Evolutionary conservation across 2,888 invertebrate species (phyloP).

Genomic region (Branchellion lobata): DNA sequence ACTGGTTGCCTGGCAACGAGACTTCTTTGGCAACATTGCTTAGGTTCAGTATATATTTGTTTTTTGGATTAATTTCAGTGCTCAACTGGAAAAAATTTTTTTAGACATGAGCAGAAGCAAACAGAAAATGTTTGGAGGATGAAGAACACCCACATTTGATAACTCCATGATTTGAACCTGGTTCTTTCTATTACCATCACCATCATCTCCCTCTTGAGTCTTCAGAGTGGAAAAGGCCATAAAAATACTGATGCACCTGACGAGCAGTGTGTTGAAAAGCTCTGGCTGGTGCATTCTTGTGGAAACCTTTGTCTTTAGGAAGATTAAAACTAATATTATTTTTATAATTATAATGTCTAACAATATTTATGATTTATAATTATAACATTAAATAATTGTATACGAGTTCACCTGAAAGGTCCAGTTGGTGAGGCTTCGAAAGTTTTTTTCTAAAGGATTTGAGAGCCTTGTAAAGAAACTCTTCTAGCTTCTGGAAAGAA

Average conservation of each 20-base stretch:
- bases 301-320: background rate
- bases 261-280: background rate
- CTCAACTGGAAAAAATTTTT: too few relatives aligned
- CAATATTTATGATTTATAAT: background rate
- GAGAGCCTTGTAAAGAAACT: background rate
- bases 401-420: background rate
- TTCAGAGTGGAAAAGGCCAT: background rate
- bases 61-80: background rate
- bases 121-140: too few relatives aligned
- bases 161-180: background rate
- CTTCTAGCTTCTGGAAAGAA: background rate
- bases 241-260: background rate
- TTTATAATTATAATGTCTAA: background rate
- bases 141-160: background rate
- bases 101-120: too few relatives aligned
- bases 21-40: constrained; percentile 16
- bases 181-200: background rate
- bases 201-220: background rate
- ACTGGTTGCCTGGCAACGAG: background rate
- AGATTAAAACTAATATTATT: background rate
- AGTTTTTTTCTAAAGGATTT: background rate
- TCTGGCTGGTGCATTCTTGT: background rate
- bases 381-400: background rate
- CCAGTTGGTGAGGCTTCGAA: background rate
- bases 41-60: background rate